Evolutionary conservation across 2,888 invertebrate species (phyloP).

Genomic region (Gastrophysa polygoni): DNA sequence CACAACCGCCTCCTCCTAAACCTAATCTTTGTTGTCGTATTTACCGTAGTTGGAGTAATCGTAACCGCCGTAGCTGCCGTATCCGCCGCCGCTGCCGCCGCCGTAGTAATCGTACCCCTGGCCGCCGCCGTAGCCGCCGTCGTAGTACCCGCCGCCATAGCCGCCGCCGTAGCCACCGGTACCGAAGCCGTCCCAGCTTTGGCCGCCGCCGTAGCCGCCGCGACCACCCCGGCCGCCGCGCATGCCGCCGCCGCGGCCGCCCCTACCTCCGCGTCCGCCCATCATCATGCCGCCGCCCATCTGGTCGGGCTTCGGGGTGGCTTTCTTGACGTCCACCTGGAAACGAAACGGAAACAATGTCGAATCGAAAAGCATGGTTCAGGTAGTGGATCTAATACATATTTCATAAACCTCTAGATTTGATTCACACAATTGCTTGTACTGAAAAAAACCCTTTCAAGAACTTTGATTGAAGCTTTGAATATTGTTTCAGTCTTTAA

Average conservation of each 20-base stretch:
- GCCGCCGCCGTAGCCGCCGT: slow-evolving; percentile 68
- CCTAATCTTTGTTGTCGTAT: slow-evolving; percentile 59
- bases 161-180: slow-evolving; percentile 46
- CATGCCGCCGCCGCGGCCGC: slow-evolving; percentile 72
- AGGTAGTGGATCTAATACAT: no score
- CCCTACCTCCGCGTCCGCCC: slow-evolving; percentile 71
- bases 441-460: no score
- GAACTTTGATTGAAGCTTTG: no score
- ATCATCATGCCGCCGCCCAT: slow-evolving; percentile 59
- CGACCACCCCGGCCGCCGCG: slow-evolving; percentile 65
- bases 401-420: no score
- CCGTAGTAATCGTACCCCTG: slow-evolving; percentile 66
- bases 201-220: slow-evolving; percentile 61
- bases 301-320: slow-evolving; percentile 87
- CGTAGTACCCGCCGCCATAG: slow-evolving; percentile 31
- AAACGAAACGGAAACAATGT: no score
- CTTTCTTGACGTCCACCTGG: slow-evolving; percentile 92
- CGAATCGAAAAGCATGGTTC: no score
- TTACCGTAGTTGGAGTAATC: slow-evolving; percentile 84
- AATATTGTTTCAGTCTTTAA: no score
- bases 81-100: slow-evolving; percentile 63
- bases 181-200: slow-evolving; percentile 64
- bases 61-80: slow-evolving; percentile 80
- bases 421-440: no score
- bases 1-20: slow-evolving; percentile 15